phyloP scores from a whole-genome alignment of 2,113 vertebrate species.

The Leptocoma aspasia region DNA sequence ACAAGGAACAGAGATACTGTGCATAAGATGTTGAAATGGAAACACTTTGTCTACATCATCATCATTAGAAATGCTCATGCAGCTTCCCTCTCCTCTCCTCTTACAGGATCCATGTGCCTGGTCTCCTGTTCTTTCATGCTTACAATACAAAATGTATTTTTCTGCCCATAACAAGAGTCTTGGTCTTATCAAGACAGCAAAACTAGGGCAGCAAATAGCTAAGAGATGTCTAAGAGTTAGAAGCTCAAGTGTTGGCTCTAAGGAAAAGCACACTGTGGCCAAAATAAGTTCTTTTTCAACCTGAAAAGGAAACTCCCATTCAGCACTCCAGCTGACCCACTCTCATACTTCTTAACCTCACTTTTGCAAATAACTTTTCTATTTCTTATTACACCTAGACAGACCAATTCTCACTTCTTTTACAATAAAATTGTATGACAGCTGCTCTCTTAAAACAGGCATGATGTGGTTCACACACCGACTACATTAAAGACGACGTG shows the following conservation, averaged over 20 bases:
- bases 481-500: neutral
- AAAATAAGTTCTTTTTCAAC: neutral
- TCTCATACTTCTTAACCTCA: neutral
- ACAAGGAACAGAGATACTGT: neutral
- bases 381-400: neutral
- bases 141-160: neutral
- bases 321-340: neutral
- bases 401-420: neutral
- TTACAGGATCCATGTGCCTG: accelerated
- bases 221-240: neutral
- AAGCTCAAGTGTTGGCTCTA: neutral
- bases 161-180: neutral
- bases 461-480: neutral
- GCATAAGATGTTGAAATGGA: neutral
- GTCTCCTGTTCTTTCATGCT: neutral
- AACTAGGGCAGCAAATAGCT: neutral
- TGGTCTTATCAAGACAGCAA: neutral
- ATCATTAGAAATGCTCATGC: neutral
- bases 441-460: neutral
- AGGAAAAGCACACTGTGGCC: neutral
- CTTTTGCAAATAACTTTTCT: neutral
- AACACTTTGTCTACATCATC: neutral
- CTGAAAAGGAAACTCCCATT: neutral
- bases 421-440: neutral
- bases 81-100: neutral